Base-by-base conservation (phyloP, 2,888 invertebrate species). In the Priocnemis perturbator region DNA sequence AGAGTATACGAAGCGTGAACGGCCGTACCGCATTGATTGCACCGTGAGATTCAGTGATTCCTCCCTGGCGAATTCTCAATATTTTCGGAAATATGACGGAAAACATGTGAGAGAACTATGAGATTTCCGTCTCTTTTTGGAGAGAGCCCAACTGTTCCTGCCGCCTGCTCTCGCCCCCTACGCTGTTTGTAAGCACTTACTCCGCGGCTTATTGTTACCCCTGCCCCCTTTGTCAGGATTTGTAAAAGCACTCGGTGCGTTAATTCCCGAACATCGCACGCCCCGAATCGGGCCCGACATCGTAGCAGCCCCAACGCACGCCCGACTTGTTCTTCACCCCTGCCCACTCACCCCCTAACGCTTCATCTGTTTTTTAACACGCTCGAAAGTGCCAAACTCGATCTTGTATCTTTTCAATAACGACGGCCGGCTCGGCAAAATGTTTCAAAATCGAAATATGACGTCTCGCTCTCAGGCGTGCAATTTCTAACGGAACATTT, bases 171-270 rank as follows among this genome's bases (percentile, higher is more conserved):
- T n/a, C 64, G 70, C 67, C 74, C 78, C 78, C 81, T 69, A 69
- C 77, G 74, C 77, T 80, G 81, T 84, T 82, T 82, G 82, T 84
- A 83, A 85, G 83, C 85, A 84, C 81, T 85, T 82, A 84, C 76
- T 81, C 81, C 75, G 76, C 72, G 81, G 84, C 83, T 84, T 85
- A 85, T 85, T 85, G 84, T 85, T 85, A 81, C 84, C 81, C 64
- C 80, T 76, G 81, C 78, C 83, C 84, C 83, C 81, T 83, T 85
- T 84, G 84, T 85, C 79, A 78, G 81, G 83, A 84, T 85, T 84
- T 85, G 82, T 83, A 79, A 84, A 85, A 85, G 82, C 85, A 82
- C 85, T 85, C 82, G 78, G 73, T 75, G 79, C 82, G 84, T 84
- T 83, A 85, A 85, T 83, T 84, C 79, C 75, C 71, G 79, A 79